Base-by-base conservation (phyloP, 2,888 invertebrate genomes). In the Tanaodytes sp. region DNA sequence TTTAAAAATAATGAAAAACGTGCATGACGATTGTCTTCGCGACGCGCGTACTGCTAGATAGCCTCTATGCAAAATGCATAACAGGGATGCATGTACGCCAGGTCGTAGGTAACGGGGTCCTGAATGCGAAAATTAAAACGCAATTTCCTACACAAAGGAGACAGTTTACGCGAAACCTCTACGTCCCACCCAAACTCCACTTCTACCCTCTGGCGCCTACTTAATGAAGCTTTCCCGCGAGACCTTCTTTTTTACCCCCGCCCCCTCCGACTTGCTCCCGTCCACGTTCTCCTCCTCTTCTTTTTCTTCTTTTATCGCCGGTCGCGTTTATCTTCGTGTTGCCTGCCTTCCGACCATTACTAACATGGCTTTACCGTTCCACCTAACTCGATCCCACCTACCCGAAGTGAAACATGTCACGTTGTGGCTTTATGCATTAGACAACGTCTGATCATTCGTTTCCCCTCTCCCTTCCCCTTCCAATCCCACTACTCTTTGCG, bases 91-190 rank as follows among this genome's bases (percentile, higher is more conserved):
- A 69, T 75, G 78, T 79, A 75, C 74, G 76, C 76, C 75, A 73
- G 74, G 70, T 71, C 58, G 66, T 64, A 67, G 76, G 76, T 76
- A 79, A 75, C 75, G 73, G 75, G 77, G 77, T 71, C 73, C 77
- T 82, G 82, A 83, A 82, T 80, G 80, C 79, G 77, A 76, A 82
- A 84, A 84, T 84, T 84, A 84, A 84, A 84, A 84, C 83, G 84
- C 84, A 83, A 84, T 84, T 84, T 82, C 78, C 80, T 76, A 75
- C 76, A 84, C 84, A 84, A 84, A 84, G 80, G 81, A 79, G 80
- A 80, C 80, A 82, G 83, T 83, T 84, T 83, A 82, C 79, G 79
- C 80, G 76, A 71, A 77, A 69, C 79, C 75, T 72, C 75, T 63
- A 51, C 63, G 57, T 52, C 46, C 51, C 49, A 37, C 58, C 54